Percentiles rank a stretch among this genome's conserved stretches.
Conservation (phyloP, 1,140 invertebrate genomes). For the Sitophilus oryzae region DNA sequence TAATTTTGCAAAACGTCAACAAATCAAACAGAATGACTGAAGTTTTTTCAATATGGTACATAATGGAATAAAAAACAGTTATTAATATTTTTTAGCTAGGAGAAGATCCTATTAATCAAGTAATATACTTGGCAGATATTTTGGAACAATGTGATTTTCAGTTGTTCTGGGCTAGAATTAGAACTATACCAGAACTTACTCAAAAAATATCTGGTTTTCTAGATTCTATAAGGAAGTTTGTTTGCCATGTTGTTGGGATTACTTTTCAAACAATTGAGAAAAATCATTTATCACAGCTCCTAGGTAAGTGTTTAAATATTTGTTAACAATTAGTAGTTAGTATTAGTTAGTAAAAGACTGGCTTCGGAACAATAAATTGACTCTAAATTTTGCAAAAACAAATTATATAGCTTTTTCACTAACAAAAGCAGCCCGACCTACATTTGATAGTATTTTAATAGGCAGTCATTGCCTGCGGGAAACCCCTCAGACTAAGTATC, state of each 20-base stretch:
- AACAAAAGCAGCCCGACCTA: no score
- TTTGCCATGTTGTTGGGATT: conserved; percentile 94
- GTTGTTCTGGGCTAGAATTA: conserved; percentile 77
- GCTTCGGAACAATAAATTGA: no score
- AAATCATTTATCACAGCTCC: conserved; percentile 68
- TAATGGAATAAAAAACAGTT: neutral
- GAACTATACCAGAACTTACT: conserved; percentile 64
- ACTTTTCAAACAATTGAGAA: conserved; percentile 94
- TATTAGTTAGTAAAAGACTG: no score
- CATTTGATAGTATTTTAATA: no score
- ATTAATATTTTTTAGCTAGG: conserved; percentile 55
- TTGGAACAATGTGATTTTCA: conserved; percentile 92
- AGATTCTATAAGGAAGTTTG: conserved; percentile 95
- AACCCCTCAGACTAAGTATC: no score
- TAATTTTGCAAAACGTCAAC: no score
- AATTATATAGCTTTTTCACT: no score
- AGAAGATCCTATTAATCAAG: conserved; percentile 75
- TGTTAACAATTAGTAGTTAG: no score
- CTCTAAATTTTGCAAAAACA: no score
- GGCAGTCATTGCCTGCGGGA: no score
- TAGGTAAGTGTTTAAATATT: conserved; percentile 42
- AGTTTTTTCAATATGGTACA: no score
- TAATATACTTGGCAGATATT: conserved; percentile 83
- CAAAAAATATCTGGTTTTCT: conserved; percentile 83
- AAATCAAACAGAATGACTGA: no score